Conservation (phyloP, 2,888 invertebrate species). For the Gnatocerus cornutus region DNA sequence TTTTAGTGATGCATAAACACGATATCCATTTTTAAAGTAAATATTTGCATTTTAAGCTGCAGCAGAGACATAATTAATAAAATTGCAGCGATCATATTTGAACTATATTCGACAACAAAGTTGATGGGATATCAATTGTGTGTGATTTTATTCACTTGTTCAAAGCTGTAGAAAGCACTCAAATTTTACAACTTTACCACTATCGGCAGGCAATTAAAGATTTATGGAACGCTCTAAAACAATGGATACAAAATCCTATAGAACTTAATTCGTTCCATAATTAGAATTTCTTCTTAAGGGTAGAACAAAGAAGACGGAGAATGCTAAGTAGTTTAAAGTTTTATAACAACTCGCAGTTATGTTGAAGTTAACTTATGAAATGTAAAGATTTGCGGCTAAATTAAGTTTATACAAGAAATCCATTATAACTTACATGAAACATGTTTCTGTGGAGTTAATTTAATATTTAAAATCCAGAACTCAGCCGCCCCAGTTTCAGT, state of each 20-base stretch:
- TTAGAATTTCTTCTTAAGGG: background rate
- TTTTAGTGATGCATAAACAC: background rate
- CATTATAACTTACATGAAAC: constrained; percentile 6
- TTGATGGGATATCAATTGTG: too few relatives aligned
- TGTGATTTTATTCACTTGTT: too few relatives aligned
- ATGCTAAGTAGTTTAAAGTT: constrained; percentile 8
- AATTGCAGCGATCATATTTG: too few relatives aligned
- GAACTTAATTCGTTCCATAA: background rate
- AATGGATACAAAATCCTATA: too few relatives aligned
- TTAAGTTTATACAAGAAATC: constrained; percentile 8
- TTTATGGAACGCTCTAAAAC: too few relatives aligned
- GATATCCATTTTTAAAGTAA: background rate
- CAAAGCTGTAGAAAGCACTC: too few relatives aligned
- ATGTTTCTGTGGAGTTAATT: background rate
- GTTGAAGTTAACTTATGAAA: background rate
- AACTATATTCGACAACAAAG: too few relatives aligned
- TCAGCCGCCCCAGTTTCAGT: too few relatives aligned
- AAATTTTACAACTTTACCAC: too few relatives aligned
- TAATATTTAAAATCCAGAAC: background rate
- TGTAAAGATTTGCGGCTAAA: constrained; percentile 9
- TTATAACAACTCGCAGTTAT: background rate
- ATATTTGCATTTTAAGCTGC: too few relatives aligned
- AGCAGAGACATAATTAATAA: too few relatives aligned
- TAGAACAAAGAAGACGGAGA: background rate
- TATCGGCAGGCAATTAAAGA: background rate